Evolutionary conservation across 2,113 vertebrate genomes (phyloP), one percentile per base, ranked within the genome.

Genomic region (Thermophis baileyi): DNA sequence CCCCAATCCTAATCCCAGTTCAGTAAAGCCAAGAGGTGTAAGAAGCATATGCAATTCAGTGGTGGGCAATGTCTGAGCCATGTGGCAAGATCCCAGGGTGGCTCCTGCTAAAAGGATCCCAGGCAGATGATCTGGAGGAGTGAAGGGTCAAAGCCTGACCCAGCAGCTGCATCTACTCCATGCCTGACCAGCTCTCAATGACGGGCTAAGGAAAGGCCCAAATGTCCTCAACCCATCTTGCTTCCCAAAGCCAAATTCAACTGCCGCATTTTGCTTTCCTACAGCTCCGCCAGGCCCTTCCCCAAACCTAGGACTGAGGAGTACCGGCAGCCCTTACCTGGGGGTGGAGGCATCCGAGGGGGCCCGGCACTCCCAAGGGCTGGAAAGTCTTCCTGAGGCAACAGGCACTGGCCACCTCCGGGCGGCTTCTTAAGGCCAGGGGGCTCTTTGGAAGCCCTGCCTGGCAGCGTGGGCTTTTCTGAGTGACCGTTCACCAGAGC

Each of bases 351-450:
- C 96, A 98, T 99, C 96, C 98, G 98, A 53, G 98, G 95, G 16
- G 97, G 97, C 92, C 97, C 97, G 92, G 97, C 97, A 91, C 96
- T 97, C 35, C 98, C 96, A 27, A 99, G 98, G 0, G 98, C 99
- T 74, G 99, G 99, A 92, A 99, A 99, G 25, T 99, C 99, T 94
- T 99, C 99, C 91, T 98, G 98, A 94, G 97, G 94, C 46, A 96
- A 96, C 18, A 96, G 95, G 87, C 97, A 95, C 6, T 97, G 96
- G 74, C 96, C 97, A 54, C 96, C 95, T 51, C 44, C 96, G 16
- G 97, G 86, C 60, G 97, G 96, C 90, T 98, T 97, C 9, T 97
- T 97, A 35, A 98, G 97, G 18, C 98, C 97, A 0, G 97, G 96
- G 1, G 97, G 96, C 3, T 98, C 97, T 96, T 98, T 98, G 91